These are phyloP conservation scores for Venusia cambrica DNA, from an alignment of 2,888 invertebrate genomes.

Conservation along the genomic window DNA sequence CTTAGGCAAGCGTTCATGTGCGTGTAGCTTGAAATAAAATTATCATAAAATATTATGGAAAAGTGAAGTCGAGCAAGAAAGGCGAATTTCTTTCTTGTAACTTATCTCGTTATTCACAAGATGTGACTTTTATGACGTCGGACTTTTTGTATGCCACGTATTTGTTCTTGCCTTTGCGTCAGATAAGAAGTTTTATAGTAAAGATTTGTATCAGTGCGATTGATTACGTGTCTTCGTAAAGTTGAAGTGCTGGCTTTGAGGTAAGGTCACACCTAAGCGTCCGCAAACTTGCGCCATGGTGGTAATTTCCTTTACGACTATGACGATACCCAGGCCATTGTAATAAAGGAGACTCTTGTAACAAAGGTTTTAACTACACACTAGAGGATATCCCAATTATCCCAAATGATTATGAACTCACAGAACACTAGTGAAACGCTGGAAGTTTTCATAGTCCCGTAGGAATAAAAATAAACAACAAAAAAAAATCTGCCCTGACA, in stretches of 20 bases:
- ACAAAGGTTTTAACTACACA: too few species aligned
- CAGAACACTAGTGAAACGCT: too few species aligned
- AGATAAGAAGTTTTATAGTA: slow-evolving; percentile 41
- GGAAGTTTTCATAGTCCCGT: too few species aligned
- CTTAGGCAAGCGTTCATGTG: slow-evolving; percentile 38
- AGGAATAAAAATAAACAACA: too few species aligned
- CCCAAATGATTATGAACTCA: too few species aligned
- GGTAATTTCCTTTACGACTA: too few species aligned
- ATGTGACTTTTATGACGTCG: slow-evolving; percentile 72
- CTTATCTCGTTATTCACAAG: slow-evolving; percentile 71
- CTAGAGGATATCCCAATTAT: too few species aligned
- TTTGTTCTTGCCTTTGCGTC: slow-evolving; percentile 45
- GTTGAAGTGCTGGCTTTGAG: slow-evolving; percentile 11
- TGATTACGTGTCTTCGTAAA: slow-evolving; percentile 35
- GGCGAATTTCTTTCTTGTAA: slow-evolving; percentile 63
- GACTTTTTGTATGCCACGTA: slow-evolving; percentile 65
- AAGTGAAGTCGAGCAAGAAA: slow-evolving; percentile 60
- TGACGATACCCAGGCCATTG: too few species aligned
- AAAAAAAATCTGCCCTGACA: too few species aligned
- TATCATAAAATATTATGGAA: slow-evolving; percentile 65
- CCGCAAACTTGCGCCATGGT: too few species aligned
- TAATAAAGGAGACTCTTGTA: too few species aligned
- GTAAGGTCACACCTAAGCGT: too few species aligned
- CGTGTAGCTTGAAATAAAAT: slow-evolving; percentile 61
- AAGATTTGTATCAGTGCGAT: slow-evolving; percentile 40